These are phyloP conservation scores for Dynastes maya DNA, from an alignment of 2,888 invertebrate genomes.

Conservation along the genomic window DNA sequence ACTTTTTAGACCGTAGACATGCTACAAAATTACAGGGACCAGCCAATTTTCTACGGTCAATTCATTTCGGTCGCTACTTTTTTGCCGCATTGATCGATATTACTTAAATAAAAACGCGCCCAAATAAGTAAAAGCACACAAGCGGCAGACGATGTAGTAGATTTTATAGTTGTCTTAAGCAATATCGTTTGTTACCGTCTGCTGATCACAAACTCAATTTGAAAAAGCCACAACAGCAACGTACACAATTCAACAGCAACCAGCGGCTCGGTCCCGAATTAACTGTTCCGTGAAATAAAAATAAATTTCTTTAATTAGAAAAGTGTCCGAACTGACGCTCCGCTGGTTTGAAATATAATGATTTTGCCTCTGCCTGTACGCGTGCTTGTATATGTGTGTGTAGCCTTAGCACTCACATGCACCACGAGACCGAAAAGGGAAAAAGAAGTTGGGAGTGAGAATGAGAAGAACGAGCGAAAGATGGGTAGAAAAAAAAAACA, in stretches of 20 bases:
- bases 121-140: too few species aligned
- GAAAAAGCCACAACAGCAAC: conserved; percentile 12
- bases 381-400: background rate
- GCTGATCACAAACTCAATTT: conserved; percentile 27
- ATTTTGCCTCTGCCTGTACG: conserved; percentile 10
- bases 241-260: background rate
- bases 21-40: too few species aligned
- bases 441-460: conserved; percentile 7
- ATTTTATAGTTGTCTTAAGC: too few species aligned
- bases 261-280: conserved; percentile 28
- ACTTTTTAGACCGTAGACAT: too few species aligned
- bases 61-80: too few species aligned
- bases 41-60: too few species aligned
- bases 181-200: conserved; percentile 29
- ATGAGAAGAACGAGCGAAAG: conserved; percentile 16
- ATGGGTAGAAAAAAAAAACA: background rate
- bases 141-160: too few species aligned
- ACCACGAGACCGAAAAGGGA: conserved; percentile 28
- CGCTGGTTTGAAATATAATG: conserved; percentile 43
- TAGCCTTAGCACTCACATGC: conserved; percentile 31
- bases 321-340: conserved; percentile 41
- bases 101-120: too few species aligned
- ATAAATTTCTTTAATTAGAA: conserved; percentile 48
- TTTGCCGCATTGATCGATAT: too few species aligned
- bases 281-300: conserved; percentile 46